Conservation (phyloP, 2,113 vertebrate species). For the Takifugu flavidus region DNA sequence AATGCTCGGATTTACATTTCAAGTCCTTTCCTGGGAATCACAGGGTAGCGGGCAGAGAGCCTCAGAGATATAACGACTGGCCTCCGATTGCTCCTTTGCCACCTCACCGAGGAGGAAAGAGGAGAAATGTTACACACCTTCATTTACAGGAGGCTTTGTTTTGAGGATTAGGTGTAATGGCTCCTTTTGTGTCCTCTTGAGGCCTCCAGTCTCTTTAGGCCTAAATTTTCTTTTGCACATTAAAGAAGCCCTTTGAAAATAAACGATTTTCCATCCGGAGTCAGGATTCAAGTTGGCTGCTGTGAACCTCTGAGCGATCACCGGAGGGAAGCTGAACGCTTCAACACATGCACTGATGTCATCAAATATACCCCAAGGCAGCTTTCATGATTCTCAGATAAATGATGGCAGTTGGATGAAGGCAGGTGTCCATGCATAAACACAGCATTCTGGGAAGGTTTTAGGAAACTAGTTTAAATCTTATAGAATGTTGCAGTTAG, state of each 20-base stretch:
- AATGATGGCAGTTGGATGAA: slow-evolving; percentile 9
- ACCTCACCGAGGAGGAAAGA: slow-evolving; percentile 20
- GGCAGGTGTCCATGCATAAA: neutral
- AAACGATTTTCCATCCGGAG: slow-evolving; percentile 24
- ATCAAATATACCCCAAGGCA: slow-evolving; percentile 26
- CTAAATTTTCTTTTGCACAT: slow-evolving; percentile 20
- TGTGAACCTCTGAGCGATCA: slow-evolving; percentile 33
- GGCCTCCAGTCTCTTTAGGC: slow-evolving; percentile 21
- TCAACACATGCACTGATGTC: slow-evolving; percentile 35
- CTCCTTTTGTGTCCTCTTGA: slow-evolving; percentile 29
- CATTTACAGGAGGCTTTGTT: slow-evolving; percentile 21
- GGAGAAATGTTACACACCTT: slow-evolving; percentile 43
- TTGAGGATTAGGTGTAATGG: slow-evolving; percentile 34
- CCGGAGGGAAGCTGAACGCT: slow-evolving; percentile 37
- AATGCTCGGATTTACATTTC: slow-evolving; percentile 56
- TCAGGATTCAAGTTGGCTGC: slow-evolving; percentile 40
- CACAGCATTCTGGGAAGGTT: too few relatives aligned
- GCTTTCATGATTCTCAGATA: slow-evolving; percentile 16
- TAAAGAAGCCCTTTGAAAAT: slow-evolving; percentile 17
- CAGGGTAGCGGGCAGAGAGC: slow-evolving; percentile 34
- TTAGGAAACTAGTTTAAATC: too few relatives aligned
- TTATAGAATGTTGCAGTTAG: too few relatives aligned
- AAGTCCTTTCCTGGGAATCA: slow-evolving; percentile 55
- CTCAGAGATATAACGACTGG: slow-evolving; percentile 44
- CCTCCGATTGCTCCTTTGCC: slow-evolving; percentile 39